A percentile compares a stretch with the other conserved stretches of the same genome.
phyloP scores from a whole-genome alignment of 2,888 invertebrate species.

The Lydus trimaculatus region DNA sequence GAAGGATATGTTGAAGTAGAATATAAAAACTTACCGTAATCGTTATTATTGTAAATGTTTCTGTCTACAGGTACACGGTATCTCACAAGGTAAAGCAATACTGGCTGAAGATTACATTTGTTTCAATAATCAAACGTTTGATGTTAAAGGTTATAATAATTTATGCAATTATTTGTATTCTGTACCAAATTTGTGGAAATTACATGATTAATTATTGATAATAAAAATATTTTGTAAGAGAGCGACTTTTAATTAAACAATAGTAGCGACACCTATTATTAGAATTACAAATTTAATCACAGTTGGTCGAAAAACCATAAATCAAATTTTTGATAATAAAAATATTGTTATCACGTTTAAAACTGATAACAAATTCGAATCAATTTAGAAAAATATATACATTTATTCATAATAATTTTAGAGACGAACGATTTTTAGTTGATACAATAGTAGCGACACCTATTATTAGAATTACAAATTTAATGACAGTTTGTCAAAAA shows the following conservation, averaged over 20 bases:
- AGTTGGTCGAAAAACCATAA: no score
- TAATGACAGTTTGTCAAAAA: background rate
- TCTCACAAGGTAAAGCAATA: conserved; percentile 42
- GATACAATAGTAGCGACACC: background rate
- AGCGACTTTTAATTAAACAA: background rate
- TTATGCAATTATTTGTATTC: conserved; percentile 47
- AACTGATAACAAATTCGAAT: no score
- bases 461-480: background rate
- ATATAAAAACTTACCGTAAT: background rate
- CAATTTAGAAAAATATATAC: no score
- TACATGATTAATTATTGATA: conserved; percentile 13
- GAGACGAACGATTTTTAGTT: background rate
- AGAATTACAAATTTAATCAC: background rate
- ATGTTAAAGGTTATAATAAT: conserved; percentile 44
- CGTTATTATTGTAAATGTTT: conserved; percentile 6
- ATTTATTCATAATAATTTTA: conserved; percentile 13
- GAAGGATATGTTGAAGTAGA: conserved; percentile 56
- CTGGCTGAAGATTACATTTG: conserved; percentile 42
- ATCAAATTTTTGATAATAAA: background rate
- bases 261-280: background rate
- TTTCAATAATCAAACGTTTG: conserved; percentile 46
- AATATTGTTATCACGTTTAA: no score
- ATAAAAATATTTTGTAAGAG: conserved; percentile 1
- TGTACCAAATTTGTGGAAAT: conserved; percentile 43
- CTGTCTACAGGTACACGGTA: conserved; percentile 44